phyloP scores from a whole-genome alignment of 2,113 vertebrate species.

The Corythaeola cristata region DNA sequence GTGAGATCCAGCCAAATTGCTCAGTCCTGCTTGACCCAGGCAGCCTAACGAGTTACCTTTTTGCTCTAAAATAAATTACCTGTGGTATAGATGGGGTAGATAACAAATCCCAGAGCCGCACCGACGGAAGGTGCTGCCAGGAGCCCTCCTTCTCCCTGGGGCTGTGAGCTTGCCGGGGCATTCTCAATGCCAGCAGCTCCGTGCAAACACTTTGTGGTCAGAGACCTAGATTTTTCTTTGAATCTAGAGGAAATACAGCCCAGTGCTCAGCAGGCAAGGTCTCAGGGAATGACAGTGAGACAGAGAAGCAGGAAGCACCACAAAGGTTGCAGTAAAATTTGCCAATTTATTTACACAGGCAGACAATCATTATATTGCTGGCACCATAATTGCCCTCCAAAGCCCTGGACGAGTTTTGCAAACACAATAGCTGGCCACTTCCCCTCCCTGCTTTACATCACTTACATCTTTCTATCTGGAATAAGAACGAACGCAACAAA shows the following conservation, averaged over 20 bases:
- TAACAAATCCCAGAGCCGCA: background rate
- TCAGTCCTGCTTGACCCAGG: background rate
- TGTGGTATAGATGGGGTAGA: background rate
- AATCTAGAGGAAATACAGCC: background rate
- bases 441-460: background rate
- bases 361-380: background rate
- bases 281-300: background rate
- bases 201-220: background rate
- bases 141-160: background rate
- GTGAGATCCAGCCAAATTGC: background rate
- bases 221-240: conserved; percentile 22
- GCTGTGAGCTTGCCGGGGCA: background rate
- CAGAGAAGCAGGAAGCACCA: background rate
- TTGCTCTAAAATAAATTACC: background rate
- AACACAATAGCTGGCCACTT: background rate
- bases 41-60: background rate
- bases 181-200: background rate
- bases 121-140: background rate
- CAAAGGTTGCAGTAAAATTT: conserved; percentile 23
- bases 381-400: background rate
- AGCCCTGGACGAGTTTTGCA: background rate
- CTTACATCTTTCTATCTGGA: background rate
- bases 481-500: rapidly evolving
- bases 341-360: conserved; percentile 46
- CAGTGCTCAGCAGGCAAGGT: conserved; percentile 1